Evolutionary conservation across 1,140 invertebrate species (phyloP).

Genomic region (Stenopsyche tienmushanensis): DNA sequence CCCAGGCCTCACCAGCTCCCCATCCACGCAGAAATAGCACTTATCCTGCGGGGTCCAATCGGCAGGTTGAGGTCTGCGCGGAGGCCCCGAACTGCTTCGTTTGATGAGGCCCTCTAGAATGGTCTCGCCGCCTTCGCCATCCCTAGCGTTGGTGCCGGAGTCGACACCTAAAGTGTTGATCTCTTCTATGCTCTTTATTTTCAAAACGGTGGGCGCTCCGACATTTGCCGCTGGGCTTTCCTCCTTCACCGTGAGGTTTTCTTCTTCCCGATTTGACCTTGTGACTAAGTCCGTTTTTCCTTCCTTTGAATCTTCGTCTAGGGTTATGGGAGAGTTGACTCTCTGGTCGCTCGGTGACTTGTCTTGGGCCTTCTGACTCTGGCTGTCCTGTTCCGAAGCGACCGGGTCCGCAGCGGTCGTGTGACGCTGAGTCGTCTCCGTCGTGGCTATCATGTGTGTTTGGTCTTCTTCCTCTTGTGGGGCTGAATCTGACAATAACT

Average conservation of each 20-base stretch:
- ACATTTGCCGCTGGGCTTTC: slow-evolving; percentile 42
- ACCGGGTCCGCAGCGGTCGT: slow-evolving; percentile 36
- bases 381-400: slow-evolving; percentile 23
- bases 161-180: slow-evolving; percentile 47
- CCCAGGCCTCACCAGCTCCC: slow-evolving; percentile 58
- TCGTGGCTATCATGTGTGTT: slow-evolving; percentile 36
- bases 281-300: slow-evolving; percentile 34
- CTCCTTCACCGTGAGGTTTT: slow-evolving; percentile 49
- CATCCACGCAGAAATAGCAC: slow-evolving; percentile 86
- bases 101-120: slow-evolving; percentile 54
- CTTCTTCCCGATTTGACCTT: slow-evolving; percentile 36
- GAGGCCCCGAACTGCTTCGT: slow-evolving; percentile 43
- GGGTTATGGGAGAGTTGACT: slow-evolving; percentile 7
- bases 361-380: slow-evolving; percentile 17
- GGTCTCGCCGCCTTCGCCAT: slow-evolving; percentile 47
- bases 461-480: slow-evolving; percentile 29
- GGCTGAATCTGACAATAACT: slow-evolving; percentile 39
- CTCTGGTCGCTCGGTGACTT: slow-evolving; percentile 10
- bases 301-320: slow-evolving; percentile 28
- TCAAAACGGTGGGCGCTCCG: slow-evolving; percentile 38
- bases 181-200: slow-evolving; percentile 56
- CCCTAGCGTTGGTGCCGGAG: slow-evolving; percentile 31
- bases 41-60: slow-evolving; percentile 85
- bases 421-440: slow-evolving; percentile 39
- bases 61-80: slow-evolving; percentile 56